Conservation (phyloP, 2,797 vertebrate genomes). For the Echiichthys vipera region DNA sequence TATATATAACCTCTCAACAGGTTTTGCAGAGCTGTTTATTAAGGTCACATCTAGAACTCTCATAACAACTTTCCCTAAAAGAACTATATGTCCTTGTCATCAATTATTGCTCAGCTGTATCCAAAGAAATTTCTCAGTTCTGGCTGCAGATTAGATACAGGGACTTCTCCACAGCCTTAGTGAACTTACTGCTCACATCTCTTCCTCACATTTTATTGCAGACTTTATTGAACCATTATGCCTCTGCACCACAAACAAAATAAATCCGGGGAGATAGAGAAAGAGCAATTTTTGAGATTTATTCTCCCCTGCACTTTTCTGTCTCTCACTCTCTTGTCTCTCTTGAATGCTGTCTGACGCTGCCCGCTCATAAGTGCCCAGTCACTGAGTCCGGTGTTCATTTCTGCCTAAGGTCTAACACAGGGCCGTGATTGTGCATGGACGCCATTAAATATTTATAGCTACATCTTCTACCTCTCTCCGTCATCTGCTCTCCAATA, state of each 20-base stretch:
- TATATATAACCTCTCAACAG: not conserved
- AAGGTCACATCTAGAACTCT: not conserved
- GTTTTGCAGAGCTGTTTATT: not conserved
- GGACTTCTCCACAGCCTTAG: constrained; percentile 37
- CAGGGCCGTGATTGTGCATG: constrained; percentile 64
- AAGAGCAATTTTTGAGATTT: constrained; percentile 61
- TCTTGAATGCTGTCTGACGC: constrained; percentile 25
- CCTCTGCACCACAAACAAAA: constrained; percentile 60
- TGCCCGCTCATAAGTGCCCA: constrained; percentile 47
- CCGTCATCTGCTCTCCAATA: constrained; percentile 47
- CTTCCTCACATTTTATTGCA: constrained; percentile 57
- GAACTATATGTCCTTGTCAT: too few relatives aligned
- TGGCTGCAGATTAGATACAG: constrained; percentile 1
- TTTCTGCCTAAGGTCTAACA: constrained; percentile 65
- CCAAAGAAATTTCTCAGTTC: constrained; percentile 3
- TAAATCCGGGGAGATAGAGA: constrained; percentile 56
- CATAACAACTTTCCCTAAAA: not conserved
- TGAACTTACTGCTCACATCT: constrained; percentile 43
- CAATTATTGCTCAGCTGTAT: constrained; percentile 3
- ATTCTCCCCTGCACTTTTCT: constrained; percentile 42
- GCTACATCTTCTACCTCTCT: constrained; percentile 67
- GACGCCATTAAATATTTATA: constrained; percentile 82
- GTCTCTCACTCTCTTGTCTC: constrained; percentile 37
- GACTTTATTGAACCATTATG: constrained; percentile 66
- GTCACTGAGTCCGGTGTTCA: constrained; percentile 66